Conservation (phyloP, 2,888 invertebrate species). For the Leucoptera coffeella region DNA sequence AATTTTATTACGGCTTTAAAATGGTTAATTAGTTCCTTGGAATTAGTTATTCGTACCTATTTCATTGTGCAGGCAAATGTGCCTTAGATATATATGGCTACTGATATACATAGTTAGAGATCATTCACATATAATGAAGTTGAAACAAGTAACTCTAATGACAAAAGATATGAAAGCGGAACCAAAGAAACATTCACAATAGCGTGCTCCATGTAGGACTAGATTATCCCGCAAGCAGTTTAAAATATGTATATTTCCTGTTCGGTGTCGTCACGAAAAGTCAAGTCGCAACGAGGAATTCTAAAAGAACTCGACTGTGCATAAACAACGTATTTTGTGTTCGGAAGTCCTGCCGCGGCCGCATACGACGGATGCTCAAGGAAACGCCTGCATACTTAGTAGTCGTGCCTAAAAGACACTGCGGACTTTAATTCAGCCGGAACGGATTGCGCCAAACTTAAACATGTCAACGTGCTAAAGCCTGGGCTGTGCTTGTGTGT, state of each 20-base stretch:
- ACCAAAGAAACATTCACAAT: too few species aligned
- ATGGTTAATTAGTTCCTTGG: too few species aligned
- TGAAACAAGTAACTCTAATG: too few species aligned
- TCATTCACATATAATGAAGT: too few species aligned
- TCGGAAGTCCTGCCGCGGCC: conserved; percentile 46
- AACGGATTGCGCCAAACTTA: conserved; percentile 43
- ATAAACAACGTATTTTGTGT: conserved; percentile 47
- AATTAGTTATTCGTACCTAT: too few species aligned
- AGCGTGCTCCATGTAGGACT: too few species aligned
- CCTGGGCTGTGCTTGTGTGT: too few species aligned
- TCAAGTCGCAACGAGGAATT: conserved; percentile 37
- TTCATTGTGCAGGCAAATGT: too few species aligned
- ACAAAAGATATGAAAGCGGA: too few species aligned
- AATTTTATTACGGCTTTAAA: too few species aligned
- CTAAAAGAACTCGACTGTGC: conserved; percentile 26
- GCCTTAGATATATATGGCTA: too few species aligned
- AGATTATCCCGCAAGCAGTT: conserved; percentile 13
- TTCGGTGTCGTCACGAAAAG: conserved; percentile 35
- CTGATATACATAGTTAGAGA: too few species aligned
- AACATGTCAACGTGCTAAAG: conserved; percentile 43
- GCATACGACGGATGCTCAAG: conserved; percentile 43
- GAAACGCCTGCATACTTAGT: conserved; percentile 51
- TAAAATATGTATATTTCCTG: conserved; percentile 28
- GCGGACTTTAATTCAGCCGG: conserved; percentile 45
- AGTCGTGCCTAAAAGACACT: conserved; percentile 51